Conservation (phyloP, 2,797 vertebrate species). For the Rhinella marina region DNA sequence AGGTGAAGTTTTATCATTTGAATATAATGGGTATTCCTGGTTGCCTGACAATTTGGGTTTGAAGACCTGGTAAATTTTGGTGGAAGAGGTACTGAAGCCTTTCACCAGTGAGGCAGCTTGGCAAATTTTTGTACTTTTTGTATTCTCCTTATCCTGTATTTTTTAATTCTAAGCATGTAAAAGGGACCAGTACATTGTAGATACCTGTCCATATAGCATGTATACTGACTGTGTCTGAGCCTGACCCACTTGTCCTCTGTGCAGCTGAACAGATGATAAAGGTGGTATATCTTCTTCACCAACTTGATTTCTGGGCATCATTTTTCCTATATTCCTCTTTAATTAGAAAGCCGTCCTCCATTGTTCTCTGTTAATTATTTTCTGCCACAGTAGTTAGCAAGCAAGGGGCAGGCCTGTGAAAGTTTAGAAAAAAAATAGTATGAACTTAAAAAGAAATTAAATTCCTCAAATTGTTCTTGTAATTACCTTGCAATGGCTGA, state of each 20-base stretch:
- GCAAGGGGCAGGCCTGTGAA: slow-evolving; percentile 15
- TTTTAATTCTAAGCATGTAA: neutral
- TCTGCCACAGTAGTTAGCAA: neutral
- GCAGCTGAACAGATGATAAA: neutral
- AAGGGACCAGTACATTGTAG: neutral
- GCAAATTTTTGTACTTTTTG: neutral
- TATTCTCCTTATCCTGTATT: neutral
- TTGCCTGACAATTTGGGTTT: neutral
- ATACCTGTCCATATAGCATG: neutral
- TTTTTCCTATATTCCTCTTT: neutral
- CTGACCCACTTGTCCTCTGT: neutral
- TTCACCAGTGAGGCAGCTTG: neutral
- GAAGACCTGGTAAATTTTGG: neutral
- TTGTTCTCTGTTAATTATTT: slow-evolving; percentile 24
- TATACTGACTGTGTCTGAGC: neutral
- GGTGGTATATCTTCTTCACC: neutral
- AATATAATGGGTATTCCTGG: no score
- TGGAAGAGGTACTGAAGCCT: neutral
- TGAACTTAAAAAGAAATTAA: slow-evolving; percentile 30
- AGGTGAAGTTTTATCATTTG: no score
- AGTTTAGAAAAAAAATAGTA: slow-evolving; percentile 18
- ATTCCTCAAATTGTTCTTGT: slow-evolving; percentile 38
- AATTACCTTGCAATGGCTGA: slow-evolving; percentile 40
- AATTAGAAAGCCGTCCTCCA: neutral
- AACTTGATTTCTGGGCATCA: neutral